These are phyloP conservation scores for Gryllus bimaculatus DNA, from an alignment of 1,140 invertebrate species.

Conservation along the genomic window DNA sequence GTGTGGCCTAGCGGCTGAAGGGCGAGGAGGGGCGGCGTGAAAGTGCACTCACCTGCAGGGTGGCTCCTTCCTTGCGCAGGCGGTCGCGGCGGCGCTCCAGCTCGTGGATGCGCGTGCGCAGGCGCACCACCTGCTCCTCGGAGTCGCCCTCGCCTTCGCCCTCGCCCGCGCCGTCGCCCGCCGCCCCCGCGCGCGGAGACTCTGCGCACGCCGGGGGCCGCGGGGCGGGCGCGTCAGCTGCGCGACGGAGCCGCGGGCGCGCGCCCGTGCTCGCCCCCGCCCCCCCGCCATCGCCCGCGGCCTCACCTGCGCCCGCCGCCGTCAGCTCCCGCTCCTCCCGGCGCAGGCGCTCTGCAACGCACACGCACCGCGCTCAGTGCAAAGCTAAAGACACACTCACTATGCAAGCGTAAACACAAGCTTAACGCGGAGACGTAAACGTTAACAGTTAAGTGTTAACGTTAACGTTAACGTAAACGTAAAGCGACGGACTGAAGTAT, in stretches of 20 bases:
- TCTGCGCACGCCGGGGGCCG: conserved; percentile 32
- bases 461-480: no score
- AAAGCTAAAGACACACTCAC: no score
- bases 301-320: not conserved
- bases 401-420: no score
- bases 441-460: no score
- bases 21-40: not conserved
- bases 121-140: conserved; percentile 26
- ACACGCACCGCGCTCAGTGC: not conserved
- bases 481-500: no score
- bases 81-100: conserved; percentile 35
- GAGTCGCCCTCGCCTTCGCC: conserved; percentile 10
- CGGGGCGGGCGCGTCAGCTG: conserved; percentile 32
- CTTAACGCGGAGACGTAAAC: no score
- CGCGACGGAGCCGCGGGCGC: conserved; percentile 32
- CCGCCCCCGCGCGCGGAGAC: conserved; percentile 33
- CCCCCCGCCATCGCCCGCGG: not conserved
- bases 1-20: no score
- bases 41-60: conserved; percentile 31
- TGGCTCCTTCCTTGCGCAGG: conserved; percentile 33
- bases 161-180: not conserved
- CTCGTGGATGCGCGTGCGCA: conserved; percentile 33
- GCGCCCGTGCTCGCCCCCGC: conserved; percentile 14
- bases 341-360: conserved; percentile 12
- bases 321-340: conserved; percentile 16